These are phyloP conservation scores for Drosophila kepulauana DNA, from an alignment of 1,140 invertebrate species.

Conservation along the genomic window DNA sequence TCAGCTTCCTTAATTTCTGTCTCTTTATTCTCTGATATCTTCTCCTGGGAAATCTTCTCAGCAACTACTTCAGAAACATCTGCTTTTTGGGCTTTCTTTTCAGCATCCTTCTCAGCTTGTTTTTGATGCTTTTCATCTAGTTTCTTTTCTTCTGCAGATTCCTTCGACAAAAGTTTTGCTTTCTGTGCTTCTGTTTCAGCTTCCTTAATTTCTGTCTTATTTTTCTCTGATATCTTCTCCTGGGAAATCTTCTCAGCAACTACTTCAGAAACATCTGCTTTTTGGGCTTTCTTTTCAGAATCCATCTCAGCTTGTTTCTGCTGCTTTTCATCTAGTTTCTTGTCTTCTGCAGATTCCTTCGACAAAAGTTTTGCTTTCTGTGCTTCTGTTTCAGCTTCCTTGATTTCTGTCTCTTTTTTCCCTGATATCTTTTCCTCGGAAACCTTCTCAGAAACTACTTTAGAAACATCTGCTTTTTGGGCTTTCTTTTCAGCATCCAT, in stretches of 20 bases:
- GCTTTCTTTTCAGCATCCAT: conserved; percentile 13
- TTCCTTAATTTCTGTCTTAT: not conserved
- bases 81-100: conserved; percentile 7
- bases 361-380: conserved; percentile 26
- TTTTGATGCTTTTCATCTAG: not conserved
- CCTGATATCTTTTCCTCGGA: conserved; percentile 6
- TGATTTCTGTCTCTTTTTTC: not conserved
- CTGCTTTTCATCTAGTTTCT: not conserved
- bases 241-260: conserved; percentile 3
- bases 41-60: conserved; percentile 17
- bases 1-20: not conserved
- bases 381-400: conserved; percentile 1
- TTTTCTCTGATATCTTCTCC: not conserved
- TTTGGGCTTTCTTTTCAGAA: not conserved
- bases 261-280: conserved; percentile 19
- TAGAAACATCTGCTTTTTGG: conserved; percentile 46
- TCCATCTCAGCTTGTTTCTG: conserved; percentile 8
- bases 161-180: conserved; percentile 9
- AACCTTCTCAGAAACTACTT: conserved; percentile 26
- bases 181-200: not conserved
- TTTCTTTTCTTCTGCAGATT: conserved; percentile 4
- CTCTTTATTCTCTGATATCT: not conserved
- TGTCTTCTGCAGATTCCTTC: conserved; percentile 11
- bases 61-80: conserved; percentile 25
- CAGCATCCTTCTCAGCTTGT: conserved; percentile 12